Evolutionary conservation across 1,140 invertebrate genomes (phyloP).

Genomic region (Riptortus pedestris): DNA sequence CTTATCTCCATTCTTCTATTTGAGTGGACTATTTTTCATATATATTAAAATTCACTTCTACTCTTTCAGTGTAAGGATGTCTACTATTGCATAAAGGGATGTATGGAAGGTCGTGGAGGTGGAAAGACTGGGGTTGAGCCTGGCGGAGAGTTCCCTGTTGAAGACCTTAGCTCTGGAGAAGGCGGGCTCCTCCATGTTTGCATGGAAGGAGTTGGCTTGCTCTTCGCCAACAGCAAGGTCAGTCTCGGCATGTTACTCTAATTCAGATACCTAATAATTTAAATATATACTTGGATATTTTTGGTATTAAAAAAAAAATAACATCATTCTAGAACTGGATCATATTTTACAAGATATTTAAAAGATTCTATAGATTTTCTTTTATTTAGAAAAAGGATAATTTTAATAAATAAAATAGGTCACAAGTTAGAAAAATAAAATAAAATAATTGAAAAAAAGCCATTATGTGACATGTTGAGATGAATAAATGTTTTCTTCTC

Average conservation of each 20-base stretch:
- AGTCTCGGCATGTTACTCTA: constrained; percentile 26
- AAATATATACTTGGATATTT: neutral
- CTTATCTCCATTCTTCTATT: too few relatives aligned
- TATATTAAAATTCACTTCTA: too few relatives aligned
- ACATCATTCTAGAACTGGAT: too few relatives aligned
- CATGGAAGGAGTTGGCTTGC: constrained; percentile 95
- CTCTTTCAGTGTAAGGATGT: constrained; percentile 88
- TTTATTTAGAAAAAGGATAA: constrained; percentile 10
- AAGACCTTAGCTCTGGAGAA: constrained; percentile 91
- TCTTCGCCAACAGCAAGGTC: constrained; percentile 99
- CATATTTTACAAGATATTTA: too few relatives aligned
- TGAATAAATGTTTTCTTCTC: neutral
- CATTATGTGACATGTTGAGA: too few relatives aligned
- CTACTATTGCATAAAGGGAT: constrained; percentile 96
- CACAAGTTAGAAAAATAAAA: too few relatives aligned
- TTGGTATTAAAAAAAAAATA: neutral
- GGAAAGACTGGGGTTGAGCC: constrained; percentile 65
- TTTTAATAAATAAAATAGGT: too few relatives aligned
- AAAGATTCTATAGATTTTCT: constrained; percentile 1
- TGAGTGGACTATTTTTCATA: too few relatives aligned
- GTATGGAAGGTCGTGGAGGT: constrained; percentile 85
- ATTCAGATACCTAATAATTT: neutral
- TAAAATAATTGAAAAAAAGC: too few relatives aligned
- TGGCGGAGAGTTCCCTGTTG: constrained; percentile 96
- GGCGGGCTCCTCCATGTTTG: constrained; percentile 96